Conservation (phyloP, 2,888 invertebrate species). For the Phragmatobia fuliginosa region DNA sequence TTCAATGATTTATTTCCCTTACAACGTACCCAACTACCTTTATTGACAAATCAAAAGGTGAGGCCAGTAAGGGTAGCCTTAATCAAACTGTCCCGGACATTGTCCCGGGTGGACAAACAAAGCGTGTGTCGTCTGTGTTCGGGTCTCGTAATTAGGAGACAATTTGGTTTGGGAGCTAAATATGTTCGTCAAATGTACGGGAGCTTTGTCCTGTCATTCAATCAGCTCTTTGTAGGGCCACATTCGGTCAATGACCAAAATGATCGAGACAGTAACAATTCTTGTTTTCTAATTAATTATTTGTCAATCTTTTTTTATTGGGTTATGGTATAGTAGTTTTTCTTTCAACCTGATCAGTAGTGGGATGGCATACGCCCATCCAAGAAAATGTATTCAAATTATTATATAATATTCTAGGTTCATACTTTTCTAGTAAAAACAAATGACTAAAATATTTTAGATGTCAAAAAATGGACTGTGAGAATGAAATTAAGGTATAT, state of each 20-base stretch:
- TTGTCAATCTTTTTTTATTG: neutral
- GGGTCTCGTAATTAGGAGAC: constrained; percentile 54
- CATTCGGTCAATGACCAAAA: neutral
- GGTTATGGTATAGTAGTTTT: too few species aligned
- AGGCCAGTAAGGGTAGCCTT: constrained; percentile 27
- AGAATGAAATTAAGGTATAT: too few species aligned
- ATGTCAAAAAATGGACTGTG: too few species aligned
- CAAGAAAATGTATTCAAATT: neutral
- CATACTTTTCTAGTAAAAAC: too few species aligned
- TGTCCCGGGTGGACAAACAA: constrained; percentile 46
- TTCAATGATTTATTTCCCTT: neutral
- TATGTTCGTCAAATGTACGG: constrained; percentile 25
- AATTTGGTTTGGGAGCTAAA: constrained; percentile 40
- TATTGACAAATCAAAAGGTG: constrained; percentile 46
- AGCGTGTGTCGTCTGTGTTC: constrained; percentile 36
- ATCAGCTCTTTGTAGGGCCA: constrained; percentile 13
- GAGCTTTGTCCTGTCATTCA: constrained; percentile 24
- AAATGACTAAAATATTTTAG: too few species aligned
- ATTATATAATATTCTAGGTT: neutral
- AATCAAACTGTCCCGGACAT: constrained; percentile 45
- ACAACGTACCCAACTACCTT: constrained; percentile 5
- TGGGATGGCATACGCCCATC: neutral
- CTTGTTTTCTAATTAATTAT: neutral
- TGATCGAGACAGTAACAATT: neutral
- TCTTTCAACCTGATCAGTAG: too few species aligned